A percentile compares a stretch with the other conserved stretches of the same genome.
Evolutionary conservation across 2,113 vertebrate genomes (phyloP).

Genomic region (Elachura formosa): DNA sequence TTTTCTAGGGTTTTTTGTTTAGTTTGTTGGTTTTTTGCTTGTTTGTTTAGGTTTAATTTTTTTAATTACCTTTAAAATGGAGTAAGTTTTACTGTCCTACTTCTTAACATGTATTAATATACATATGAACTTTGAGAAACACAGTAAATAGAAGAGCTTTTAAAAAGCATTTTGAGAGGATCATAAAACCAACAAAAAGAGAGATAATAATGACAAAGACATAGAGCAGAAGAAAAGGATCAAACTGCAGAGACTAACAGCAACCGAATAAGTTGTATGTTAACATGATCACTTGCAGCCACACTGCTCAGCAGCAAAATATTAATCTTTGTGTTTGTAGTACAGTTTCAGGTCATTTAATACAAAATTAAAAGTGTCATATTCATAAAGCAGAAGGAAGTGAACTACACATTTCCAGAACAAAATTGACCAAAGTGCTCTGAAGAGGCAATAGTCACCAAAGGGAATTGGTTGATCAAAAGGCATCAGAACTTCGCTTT

Average conservation of each 20-base stretch:
- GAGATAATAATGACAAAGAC: background rate
- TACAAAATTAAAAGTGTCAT: background rate
- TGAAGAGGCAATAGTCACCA: background rate
- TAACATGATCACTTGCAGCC: background rate
- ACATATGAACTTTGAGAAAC: background rate
- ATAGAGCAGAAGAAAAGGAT: background rate
- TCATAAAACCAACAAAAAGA: background rate
- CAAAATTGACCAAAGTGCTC: background rate
- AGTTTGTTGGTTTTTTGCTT: background rate
- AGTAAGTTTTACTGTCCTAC: background rate
- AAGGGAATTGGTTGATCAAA: background rate
- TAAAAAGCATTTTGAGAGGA: background rate
- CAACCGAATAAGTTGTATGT: background rate
- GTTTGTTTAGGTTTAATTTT: background rate
- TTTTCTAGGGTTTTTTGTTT: background rate
- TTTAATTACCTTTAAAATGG: background rate
- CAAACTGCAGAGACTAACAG: background rate
- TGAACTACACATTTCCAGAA: background rate
- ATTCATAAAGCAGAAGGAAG: background rate
- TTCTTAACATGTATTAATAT: background rate
- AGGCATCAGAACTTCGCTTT: background rate
- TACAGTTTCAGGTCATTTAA: background rate
- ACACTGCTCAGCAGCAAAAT: background rate
- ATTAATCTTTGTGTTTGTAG: background rate
- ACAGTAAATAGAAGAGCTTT: background rate